phyloP scores from a whole-genome alignment of 2,888 invertebrate species.

The Euclidia mi region DNA sequence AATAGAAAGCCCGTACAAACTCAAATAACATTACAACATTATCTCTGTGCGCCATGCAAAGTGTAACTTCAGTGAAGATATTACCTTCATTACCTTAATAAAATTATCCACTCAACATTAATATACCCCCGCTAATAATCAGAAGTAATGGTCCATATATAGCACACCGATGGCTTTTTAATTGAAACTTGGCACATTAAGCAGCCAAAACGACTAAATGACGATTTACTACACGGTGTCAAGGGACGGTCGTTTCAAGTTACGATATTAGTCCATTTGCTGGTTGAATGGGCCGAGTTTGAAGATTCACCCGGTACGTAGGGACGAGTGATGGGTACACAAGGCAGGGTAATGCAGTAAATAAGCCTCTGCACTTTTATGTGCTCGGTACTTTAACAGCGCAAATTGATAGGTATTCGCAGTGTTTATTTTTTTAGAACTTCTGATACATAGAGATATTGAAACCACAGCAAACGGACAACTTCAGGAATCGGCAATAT shows the following conservation, averaged over 20 bases:
- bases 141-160: constrained; percentile 61
- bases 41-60: constrained; percentile 19
- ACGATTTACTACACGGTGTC: constrained; percentile 71
- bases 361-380: constrained; percentile 64
- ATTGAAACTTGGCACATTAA: constrained; percentile 76
- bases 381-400: constrained; percentile 53
- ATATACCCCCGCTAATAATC: constrained; percentile 58
- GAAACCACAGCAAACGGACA: too few relatives aligned
- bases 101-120: constrained; percentile 51
- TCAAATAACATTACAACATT: constrained; percentile 18
- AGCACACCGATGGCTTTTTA: constrained; percentile 72
- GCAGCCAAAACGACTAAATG: constrained; percentile 66
- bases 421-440: neutral
- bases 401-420: constrained; percentile 49
- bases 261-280: constrained; percentile 75
- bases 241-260: constrained; percentile 74
- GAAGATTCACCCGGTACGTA: constrained; percentile 47
- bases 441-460: too few relatives aligned
- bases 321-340: constrained; percentile 45
- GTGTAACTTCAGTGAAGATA: constrained; percentile 36
- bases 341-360: constrained; percentile 69
- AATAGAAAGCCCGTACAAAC: constrained; percentile 11
- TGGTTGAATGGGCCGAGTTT: constrained; percentile 59
- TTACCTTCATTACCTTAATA: constrained; percentile 50
- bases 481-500: too few relatives aligned